Percentiles rank a stretch among this genome's conserved stretches.
Conservation (phyloP, 2,113 vertebrate genomes). For the Carlito syrichta region DNA sequence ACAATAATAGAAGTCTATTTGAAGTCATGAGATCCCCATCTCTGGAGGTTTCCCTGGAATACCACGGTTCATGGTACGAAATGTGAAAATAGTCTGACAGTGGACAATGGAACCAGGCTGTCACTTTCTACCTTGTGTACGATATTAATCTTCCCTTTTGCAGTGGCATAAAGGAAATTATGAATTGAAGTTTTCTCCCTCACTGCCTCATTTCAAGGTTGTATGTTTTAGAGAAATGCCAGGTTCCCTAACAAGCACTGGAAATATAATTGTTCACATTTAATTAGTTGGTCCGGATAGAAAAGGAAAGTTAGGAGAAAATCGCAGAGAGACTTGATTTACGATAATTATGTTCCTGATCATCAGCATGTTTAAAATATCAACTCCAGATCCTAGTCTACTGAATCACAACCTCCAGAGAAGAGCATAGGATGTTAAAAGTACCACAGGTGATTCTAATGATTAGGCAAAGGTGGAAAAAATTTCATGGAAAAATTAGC, state of each 20-base stretch:
- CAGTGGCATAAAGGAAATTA: background rate
- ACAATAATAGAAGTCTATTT: background rate
- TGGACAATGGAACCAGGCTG: background rate
- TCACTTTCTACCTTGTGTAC: background rate
- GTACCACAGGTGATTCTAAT: background rate
- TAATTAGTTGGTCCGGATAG: background rate
- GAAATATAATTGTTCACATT: background rate
- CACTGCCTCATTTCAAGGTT: background rate
- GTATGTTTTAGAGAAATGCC: background rate
- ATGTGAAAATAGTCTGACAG: background rate
- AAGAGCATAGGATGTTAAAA: background rate
- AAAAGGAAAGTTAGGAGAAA: background rate
- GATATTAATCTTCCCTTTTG: background rate
- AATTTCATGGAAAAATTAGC: background rate
- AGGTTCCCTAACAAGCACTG: background rate
- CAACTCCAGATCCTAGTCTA: background rate
- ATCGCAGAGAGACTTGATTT: background rate
- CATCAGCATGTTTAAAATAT: background rate
- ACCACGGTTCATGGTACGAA: background rate
- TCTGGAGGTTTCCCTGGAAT: background rate
- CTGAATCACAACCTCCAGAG: background rate
- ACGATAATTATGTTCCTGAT: background rate
- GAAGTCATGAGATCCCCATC: background rate
- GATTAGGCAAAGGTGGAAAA: background rate
- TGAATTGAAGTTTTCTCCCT: background rate